Base-by-base conservation (phyloP, 2,113 vertebrate genomes). In the Abramis brama region DNA sequence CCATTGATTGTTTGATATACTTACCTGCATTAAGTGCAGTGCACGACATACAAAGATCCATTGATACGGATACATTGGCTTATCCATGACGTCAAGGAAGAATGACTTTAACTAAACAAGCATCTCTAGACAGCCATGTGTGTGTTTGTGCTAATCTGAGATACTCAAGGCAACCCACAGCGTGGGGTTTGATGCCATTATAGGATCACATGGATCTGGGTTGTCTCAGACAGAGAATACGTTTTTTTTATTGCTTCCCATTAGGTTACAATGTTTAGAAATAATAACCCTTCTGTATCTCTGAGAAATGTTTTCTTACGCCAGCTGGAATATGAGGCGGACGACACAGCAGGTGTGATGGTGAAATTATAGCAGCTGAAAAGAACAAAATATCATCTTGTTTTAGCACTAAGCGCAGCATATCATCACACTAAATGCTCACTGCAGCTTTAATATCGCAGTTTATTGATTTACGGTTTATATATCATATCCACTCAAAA, bases 101-200 rank as follows among this genome's bases (percentile, higher is more conserved):
- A 66, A 88, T 66, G 85, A 87, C 86, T 89, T 62, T 84, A 66
- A 84, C 87, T 82, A 74, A 82, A 50, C 81, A 90, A 91, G 87
- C 47, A 12, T n/a, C 66, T 52, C n/a, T 68, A 62, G 79, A 82
- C 43, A 52, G 60, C 25, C 11, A 15, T 3, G 9, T 30, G 43
- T 66, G 87, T 88, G 82, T 87, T 82, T 57, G 86, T 74, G 73
- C 59, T 84, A 83, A 59, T 62, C 71, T 60, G 47, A 27, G 47
- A 88, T 91, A 86, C 92, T 85, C 90, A 82, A 70, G 82, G 78
- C 73, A 91, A 91, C 60, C 60, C 60, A 68, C n/a, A 82, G 68
- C 8, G 27, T 17, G 30, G 60, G 7, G 9, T 66, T 45, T 27
- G n/a, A 27, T 83, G 15, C 2, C 66, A 23, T 83, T 71, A 71